Evolutionary conservation across 1,140 invertebrate species (phyloP), one percentile per base, ranked within the genome.

Genomic region (Arctopsyche grandis): DNA sequence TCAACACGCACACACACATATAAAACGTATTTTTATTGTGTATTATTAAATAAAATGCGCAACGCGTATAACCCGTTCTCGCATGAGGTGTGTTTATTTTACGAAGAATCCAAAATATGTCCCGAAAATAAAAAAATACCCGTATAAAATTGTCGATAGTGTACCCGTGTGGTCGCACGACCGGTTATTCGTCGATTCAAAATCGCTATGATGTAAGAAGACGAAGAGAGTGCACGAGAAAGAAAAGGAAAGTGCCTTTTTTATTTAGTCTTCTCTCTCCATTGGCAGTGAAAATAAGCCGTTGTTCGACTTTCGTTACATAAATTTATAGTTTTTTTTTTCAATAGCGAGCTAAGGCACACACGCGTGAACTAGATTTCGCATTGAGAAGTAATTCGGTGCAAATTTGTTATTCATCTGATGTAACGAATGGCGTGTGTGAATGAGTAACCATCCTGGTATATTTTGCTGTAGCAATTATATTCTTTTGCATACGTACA

Each of bases 231-330:
- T 24, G 21, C 24, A 22, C 63, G 63, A 26, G 63, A 66, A 66
- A 66, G 63, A 66, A 66, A 66, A 66, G 63, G 63, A 66, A 66
- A 66, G 63, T 66, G 12, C 22, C 9, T 22, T n/a, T 24, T 26
- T 66, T 66, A 26, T 26, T 24, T 66, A 19, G 7, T 21, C 29
- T 38, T 38, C 29, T 38, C 29, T 38, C 29, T 38, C 29, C 29
- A 38, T 38, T 38, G 29, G 29, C 58, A 19, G 58, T 60, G 58
- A 60, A 60, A 60, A 60, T 60, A 26, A 66, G 26, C 63, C 63
- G 63, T 66, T 66, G 24, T 66, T 66, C 63, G 9, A 66, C 63
- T 66, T 66, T 66, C 63, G 63, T 66, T 66, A 22, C 21, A 22
- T 66, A 10, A 12, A 26, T 66, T 66, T n/a, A n/a, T n/a, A n/a